These are phyloP conservation scores for Pipra filicauda DNA, from an alignment of 2,113 vertebrate species.

Conservation along the genomic window DNA sequence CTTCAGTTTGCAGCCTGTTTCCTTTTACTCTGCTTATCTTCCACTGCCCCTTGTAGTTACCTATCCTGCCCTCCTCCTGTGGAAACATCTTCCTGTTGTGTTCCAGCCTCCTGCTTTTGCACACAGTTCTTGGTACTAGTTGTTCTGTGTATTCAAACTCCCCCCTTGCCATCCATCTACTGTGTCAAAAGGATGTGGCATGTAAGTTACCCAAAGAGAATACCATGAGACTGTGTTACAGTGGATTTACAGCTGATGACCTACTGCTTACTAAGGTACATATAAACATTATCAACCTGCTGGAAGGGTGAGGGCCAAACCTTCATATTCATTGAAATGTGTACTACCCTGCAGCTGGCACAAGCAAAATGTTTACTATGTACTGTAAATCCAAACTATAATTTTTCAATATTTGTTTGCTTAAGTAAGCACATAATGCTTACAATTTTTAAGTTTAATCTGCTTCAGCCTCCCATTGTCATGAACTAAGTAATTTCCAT, in stretches of 20 bases:
- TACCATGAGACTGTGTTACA: neutral
- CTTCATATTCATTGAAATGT: neutral
- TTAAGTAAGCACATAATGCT: neutral
- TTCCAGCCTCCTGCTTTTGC: neutral
- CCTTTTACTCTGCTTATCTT: neutral
- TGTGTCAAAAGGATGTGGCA: neutral
- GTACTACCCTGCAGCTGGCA: neutral
- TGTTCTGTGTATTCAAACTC: neutral
- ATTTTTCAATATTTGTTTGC: neutral
- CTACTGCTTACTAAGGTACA: neutral
- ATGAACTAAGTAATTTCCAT: neutral
- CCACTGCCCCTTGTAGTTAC: neutral
- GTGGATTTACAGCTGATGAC: neutral
- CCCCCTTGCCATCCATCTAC: neutral
- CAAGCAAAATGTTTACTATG: neutral
- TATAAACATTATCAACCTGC: neutral
- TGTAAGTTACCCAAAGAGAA: neutral
- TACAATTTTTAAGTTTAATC: neutral
- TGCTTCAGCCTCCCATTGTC: neutral
- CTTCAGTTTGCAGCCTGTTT: neutral
- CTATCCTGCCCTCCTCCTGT: neutral
- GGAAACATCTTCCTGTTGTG: neutral
- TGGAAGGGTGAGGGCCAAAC: neutral
- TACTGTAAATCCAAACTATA: neutral
- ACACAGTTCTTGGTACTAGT: neutral